Evolutionary conservation across 2,888 invertebrate species (phyloP).

Genomic region (Beris morrisii): DNA sequence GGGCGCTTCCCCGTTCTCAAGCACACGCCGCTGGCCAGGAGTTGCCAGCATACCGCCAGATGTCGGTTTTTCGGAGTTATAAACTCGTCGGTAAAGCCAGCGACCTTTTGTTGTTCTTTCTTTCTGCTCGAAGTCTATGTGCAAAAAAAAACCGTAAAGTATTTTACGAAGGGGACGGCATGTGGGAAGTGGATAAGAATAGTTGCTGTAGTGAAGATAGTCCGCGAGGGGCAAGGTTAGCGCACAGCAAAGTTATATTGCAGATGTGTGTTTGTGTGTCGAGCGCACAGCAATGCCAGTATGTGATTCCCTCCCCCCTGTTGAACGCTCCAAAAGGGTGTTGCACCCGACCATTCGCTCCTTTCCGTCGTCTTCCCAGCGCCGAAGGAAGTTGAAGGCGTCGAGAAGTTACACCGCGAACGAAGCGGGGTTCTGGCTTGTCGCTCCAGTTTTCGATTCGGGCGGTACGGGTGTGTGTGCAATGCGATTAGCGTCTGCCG

Average conservation of each 20-base stretch:
- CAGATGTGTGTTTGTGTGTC: constrained; percentile 4
- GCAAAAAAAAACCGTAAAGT: no score
- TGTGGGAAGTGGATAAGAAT: constrained; percentile 15
- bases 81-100: no score
- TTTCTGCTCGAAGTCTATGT: no score
- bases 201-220: not conserved
- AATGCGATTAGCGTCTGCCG: not conserved
- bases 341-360: constrained; percentile 5
- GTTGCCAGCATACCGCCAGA: constrained; percentile 25
- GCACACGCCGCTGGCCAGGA: not conserved
- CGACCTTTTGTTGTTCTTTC: no score
- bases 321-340: constrained; percentile 7
- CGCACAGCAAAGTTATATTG: not conserved
- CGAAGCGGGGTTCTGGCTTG: no score
- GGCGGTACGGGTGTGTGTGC: no score
- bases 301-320: constrained; percentile 17
- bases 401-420: not conserved
- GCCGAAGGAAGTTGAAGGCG: constrained; percentile 19
- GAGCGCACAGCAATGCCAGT: not conserved
- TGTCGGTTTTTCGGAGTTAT: not conserved
- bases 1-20: constrained; percentile 6
- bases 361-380: not conserved
- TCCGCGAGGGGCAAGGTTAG: not conserved
- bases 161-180: constrained; percentile 20
- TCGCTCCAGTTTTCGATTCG: no score